Conservation (phyloP, 1,140 invertebrate species). For the Saccostrea cuccullata region DNA sequence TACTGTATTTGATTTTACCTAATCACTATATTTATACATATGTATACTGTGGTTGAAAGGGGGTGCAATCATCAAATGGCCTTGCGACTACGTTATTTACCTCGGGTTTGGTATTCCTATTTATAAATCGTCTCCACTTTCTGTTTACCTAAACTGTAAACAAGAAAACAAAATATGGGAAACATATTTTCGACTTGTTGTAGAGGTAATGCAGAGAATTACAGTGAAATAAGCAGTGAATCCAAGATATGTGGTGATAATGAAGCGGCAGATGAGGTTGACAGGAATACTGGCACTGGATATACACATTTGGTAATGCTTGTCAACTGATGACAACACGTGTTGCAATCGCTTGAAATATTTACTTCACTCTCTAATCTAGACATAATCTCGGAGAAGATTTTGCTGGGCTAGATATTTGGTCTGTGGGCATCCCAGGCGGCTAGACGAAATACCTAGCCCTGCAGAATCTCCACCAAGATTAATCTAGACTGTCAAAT, state of each 20-base stretch:
- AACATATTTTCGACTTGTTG: slow-evolving; percentile 1
- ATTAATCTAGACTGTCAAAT: no score
- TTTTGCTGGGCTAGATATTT: no score
- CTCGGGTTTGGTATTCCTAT: background rate
- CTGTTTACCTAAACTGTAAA: background rate
- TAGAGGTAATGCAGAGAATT: background rate
- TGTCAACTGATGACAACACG: background rate
- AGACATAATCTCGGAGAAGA: no score
- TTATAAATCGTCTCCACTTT: background rate
- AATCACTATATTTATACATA: no score
- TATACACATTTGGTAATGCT: background rate
- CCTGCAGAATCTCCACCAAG: no score
- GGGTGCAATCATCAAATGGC: no score
- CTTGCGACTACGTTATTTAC: background rate
- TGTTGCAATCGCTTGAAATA: no score
- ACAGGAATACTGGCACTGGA: background rate
- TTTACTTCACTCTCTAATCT: no score
- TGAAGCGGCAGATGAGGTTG: background rate
- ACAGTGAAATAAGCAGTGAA: background rate
- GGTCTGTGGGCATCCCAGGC: no score
- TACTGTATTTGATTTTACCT: no score
- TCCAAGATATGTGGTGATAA: background rate
- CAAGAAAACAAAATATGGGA: background rate
- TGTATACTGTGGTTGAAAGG: no score
- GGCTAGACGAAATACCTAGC: no score